These are phyloP conservation scores for Epinephelus moara DNA, from an alignment of 2,113 vertebrate genomes.

Conservation along the genomic window DNA sequence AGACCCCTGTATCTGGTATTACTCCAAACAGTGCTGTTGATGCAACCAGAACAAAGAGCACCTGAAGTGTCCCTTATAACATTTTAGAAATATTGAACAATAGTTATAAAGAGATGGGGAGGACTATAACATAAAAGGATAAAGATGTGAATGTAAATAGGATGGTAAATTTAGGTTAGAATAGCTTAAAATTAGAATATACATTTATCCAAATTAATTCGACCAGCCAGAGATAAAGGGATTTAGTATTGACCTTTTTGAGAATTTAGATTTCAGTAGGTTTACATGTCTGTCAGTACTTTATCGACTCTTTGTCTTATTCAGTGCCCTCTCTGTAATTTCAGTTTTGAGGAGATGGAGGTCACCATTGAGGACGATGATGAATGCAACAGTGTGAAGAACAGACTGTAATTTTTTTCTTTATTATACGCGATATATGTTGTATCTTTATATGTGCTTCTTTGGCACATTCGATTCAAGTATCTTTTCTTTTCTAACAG, in stretches of 20 bases:
- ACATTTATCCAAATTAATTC: neutral
- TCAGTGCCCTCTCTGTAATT: neutral
- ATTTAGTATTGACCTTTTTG: neutral
- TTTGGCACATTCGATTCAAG: neutral
- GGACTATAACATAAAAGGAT: too few relatives aligned
- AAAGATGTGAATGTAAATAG: too few relatives aligned
- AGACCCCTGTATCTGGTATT: too few relatives aligned
- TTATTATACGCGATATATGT: neutral
- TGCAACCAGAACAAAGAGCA: too few relatives aligned
- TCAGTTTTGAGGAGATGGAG: conserved; percentile 41
- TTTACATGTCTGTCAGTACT: neutral
- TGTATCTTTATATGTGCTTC: neutral
- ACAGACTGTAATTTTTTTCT: neutral
- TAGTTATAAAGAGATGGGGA: too few relatives aligned
- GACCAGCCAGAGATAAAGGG: neutral
- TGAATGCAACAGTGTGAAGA: conserved; percentile 5
- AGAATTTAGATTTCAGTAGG: neutral
- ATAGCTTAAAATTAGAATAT: too few relatives aligned
- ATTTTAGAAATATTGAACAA: too few relatives aligned
- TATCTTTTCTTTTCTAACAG: conserved; percentile 2
- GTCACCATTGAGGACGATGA: conserved; percentile 6
- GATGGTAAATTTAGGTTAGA: too few relatives aligned
- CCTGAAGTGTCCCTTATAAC: too few relatives aligned
- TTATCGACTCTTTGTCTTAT: neutral
- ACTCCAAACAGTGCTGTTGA: too few relatives aligned